Evolutionary conservation across 2,113 vertebrate genomes (phyloP), one percentile per base, ranked within the genome.

Genomic region (Agelaius phoeniceus): DNA sequence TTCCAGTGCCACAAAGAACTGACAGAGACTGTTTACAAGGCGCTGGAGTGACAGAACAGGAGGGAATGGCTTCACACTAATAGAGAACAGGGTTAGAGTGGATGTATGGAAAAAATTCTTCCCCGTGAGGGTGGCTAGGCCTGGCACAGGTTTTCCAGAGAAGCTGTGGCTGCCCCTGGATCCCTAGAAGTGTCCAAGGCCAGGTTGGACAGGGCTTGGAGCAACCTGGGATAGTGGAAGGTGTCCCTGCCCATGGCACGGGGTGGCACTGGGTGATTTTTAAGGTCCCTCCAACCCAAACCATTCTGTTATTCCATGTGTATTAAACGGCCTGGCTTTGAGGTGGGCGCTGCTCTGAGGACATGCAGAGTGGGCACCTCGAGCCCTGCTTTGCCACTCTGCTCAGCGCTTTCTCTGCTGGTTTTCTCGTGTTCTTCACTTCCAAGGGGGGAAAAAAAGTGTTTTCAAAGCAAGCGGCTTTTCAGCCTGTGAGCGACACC

Each of bases 191-290:
- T 33, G 35, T 10, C 43, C 67, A 23, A 37, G 31, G 31, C 18
- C 58, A 66, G 44, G 27, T 0, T 89, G 61, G 15, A 17, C 0
- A 1, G 13, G 44, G 31, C 59, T 59, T 24, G 13, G 44, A 74
- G 15, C 27, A 20, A 0, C 3, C 27, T 37, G 31, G 26, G 8
- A 4, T 6, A 9, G 31, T 28, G 12, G 35, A 51, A 73, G 4
- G 3, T 81, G 59, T 66, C 31, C 51, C 44, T 81, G 44, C 43
- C 35, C 12, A 7, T 44, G 37, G 15, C 27, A 54, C 11, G 11
- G n/a, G 5, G 4, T 33, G 57, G 7, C 0, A 17, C 18, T 31
- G 43, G 18, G 7, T 28, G 37, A 28, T 15, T 41, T 44, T 81
- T 52, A 28, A 44, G 10, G 28, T 39, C 31, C 24, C n/a, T 49